phyloP scores from a whole-genome alignment of 2,888 invertebrate genomes.

The Mimumesa dahlbomi region DNA sequence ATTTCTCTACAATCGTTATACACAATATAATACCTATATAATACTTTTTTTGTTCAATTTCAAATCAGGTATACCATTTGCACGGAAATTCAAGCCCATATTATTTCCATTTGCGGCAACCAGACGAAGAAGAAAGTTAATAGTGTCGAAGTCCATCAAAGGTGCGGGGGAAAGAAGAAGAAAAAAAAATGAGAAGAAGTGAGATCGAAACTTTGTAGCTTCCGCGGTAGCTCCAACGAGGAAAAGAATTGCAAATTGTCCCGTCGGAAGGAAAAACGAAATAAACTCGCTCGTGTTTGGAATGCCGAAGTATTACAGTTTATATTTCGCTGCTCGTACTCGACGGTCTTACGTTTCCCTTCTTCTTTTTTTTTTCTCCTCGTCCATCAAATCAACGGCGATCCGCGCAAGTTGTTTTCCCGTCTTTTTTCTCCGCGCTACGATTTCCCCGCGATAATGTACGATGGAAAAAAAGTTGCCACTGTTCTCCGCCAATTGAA shows the following conservation, averaged over 20 bases:
- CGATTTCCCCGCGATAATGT: no score
- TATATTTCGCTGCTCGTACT: neutral
- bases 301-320: constrained; percentile 14
- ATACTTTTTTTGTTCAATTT: constrained; percentile 2
- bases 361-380: constrained; percentile 36
- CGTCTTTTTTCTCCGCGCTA: neutral
- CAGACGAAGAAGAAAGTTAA: neutral
- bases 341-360: constrained; percentile 36
- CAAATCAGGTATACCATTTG: neutral
- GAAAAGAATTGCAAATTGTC: constrained; percentile 19
- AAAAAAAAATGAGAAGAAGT: neutral
- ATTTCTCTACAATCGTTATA: constrained; percentile 19
- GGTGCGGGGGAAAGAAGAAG: no score
- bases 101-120: neutral
- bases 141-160: no score
- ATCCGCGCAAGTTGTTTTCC: no score
- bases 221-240: constrained; percentile 26
- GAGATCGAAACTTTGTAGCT: constrained; percentile 9
- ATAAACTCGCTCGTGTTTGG: constrained; percentile 19
- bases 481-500: constrained; percentile 20
- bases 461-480: constrained; percentile 5
- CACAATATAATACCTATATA: no score
- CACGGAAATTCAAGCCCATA: neutral
- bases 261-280: constrained; percentile 15
- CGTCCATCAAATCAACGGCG: constrained; percentile 59